phyloP scores from a whole-genome alignment of 1,140 invertebrate species.

The Drosophila subobscura region DNA sequence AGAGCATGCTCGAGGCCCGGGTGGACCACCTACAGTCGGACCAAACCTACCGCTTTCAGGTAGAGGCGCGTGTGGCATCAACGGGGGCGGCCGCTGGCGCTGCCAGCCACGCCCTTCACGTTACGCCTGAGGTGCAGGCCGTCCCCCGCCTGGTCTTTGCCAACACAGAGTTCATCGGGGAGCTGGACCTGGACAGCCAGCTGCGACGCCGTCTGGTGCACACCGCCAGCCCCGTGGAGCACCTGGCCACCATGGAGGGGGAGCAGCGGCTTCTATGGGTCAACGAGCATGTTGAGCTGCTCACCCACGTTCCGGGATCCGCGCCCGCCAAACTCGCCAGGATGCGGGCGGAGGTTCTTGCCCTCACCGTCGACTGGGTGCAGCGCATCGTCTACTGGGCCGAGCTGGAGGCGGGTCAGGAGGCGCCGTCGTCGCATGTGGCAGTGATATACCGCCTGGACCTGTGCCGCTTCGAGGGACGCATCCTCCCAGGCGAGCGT shows the following conservation, averaged over 20 bases:
- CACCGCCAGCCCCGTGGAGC: conserved; percentile 85
- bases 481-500: conserved; percentile 55
- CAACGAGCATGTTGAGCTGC: conserved; percentile 91
- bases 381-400: conserved; percentile 92
- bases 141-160: conserved; percentile 91
- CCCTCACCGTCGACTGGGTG: conserved; percentile 93
- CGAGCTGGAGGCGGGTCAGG: conserved; percentile 86
- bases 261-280: conserved; percentile 93
- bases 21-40: conserved; percentile 81
- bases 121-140: conserved; percentile 87
- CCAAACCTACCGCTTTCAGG: conserved; percentile 88
- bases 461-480: conserved; percentile 84
- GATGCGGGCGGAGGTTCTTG: conserved; percentile 86
- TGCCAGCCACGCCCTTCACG: conserved; percentile 47
- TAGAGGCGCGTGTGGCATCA: conserved; percentile 90
- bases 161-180: conserved; percentile 88
- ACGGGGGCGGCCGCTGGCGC: conserved; percentile 87
- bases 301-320: conserved; percentile 85
- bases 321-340: conserved; percentile 87
- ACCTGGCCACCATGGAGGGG: conserved; percentile 86
- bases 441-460: conserved; percentile 86
- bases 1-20: conserved; percentile 53
- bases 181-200: conserved; percentile 89
- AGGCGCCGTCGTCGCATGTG: conserved; percentile 53
- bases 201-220: conserved; percentile 72